Evolutionary conservation across 2,797 vertebrate genomes (phyloP), one percentile per base, ranked within the genome.

Genomic region (Hipposideros larvatus): DNA sequence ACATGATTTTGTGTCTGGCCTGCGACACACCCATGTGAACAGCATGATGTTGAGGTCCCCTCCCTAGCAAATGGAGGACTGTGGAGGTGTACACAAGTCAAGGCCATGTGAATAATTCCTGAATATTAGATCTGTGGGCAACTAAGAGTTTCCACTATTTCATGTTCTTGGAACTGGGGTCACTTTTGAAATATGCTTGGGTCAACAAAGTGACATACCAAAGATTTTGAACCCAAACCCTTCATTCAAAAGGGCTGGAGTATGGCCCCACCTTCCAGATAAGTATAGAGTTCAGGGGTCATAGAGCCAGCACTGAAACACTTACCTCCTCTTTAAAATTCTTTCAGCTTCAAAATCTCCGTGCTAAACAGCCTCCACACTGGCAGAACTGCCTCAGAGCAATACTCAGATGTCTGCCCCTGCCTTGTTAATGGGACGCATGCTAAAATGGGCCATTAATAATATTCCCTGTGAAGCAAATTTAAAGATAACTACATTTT

Each of bases 401-500:
- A 11, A 70, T 7, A 4, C 24, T 37, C 70, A 57, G 92, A 21
- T 31, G 31, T 21, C 43, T 70, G 19, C 24, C 75, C n/a, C 28
- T 59, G 63, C 37, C 66, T 87, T 68, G 48, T 91, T 84, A 57
- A 57, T 37, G 74, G 87, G 75, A 96, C 77, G 92, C 96, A 93
- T 84, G 75, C 80, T 83, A 75, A 96, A 83, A 82, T 28, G n/a
- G n/a, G 53, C 65, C 87, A 80, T 96, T 89, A 95, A 53, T 89
- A 96, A 92, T 48, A 57, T 41, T 96, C n/a, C 78, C 92, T 37
- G 66, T 34, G 79, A 92, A 93, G 94, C 90, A 87, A 79, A 95
- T 63, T 65, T 61, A 79, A 91, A 97, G 92, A 94, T 86, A 71
- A 71, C 90, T 92, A 89, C 82, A 92, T 92, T 97, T 90, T 65